These are phyloP conservation scores for Chelonoidis abingdonii DNA, from an alignment of 2,113 vertebrate genomes.

Conservation along the genomic window DNA sequence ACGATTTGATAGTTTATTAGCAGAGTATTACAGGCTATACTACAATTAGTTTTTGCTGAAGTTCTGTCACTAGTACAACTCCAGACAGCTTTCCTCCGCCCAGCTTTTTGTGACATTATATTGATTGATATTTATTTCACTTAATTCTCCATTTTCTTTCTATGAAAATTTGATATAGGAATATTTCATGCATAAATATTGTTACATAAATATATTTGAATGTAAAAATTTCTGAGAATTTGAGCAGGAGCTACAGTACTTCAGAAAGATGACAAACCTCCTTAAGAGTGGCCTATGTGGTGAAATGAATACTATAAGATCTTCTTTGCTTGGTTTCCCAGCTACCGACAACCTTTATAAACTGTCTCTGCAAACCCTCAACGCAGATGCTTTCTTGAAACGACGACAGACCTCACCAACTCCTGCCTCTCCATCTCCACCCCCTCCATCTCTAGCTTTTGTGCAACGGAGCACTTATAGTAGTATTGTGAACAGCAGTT, in stretches of 20 bases:
- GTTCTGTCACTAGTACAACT: background rate
- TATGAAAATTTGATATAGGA: background rate
- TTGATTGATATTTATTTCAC: background rate
- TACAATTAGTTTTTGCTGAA: background rate
- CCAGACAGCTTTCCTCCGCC: background rate
- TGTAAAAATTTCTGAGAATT: background rate
- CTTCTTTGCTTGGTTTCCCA: constrained; percentile 70
- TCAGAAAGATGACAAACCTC: background rate
- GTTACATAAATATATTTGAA: background rate
- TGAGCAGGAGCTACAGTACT: background rate
- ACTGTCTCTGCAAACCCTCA: constrained; percentile 95
- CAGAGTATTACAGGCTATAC: background rate
- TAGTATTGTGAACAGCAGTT: constrained; percentile 88
- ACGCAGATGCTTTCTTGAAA: constrained; percentile 95
- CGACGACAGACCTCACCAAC: constrained; percentile 86
- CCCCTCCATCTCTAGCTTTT: constrained; percentile 81
- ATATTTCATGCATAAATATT: background rate
- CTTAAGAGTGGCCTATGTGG: background rate
- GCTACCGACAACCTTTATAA: constrained; percentile 96
- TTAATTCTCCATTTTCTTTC: background rate
- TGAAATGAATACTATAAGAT: background rate
- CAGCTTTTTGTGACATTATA: background rate
- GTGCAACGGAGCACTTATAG: constrained; percentile 88
- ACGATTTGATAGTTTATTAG: background rate
- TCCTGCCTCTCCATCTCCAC: constrained; percentile 87